These are phyloP conservation scores for Calameuta idolon DNA, from an alignment of 2,888 invertebrate genomes.

Conservation along the genomic window DNA sequence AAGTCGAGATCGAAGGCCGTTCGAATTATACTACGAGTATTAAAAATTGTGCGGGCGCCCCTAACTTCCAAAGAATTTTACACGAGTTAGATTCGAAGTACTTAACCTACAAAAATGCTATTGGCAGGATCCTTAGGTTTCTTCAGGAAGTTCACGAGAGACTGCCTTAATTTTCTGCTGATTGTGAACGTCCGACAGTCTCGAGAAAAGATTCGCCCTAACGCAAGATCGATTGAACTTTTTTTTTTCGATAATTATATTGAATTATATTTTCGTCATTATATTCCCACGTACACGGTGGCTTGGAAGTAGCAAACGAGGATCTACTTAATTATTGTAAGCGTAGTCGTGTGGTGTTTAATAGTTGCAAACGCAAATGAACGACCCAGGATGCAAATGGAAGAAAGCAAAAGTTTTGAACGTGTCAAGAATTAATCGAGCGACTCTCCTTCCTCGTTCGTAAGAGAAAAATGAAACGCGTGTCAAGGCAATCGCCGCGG, in stretches of 20 bases:
- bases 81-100: neutral
- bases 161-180: too few species aligned
- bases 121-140: neutral
- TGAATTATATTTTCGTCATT: neutral
- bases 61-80: neutral
- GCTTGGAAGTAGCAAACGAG: neutral
- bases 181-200: too few species aligned
- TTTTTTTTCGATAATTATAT: neutral
- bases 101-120: neutral
- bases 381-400: constrained; percentile 44
- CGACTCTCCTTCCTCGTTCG: neutral
- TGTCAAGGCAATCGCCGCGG: neutral
- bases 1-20: constrained; percentile 13
- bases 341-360: neutral
- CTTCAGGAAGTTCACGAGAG: too few species aligned
- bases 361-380: constrained; percentile 3
- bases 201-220: too few species aligned
- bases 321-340: neutral
- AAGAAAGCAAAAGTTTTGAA: constrained; percentile 47
- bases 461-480: neutral
- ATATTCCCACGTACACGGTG: too few species aligned
- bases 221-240: neutral
- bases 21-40: neutral
- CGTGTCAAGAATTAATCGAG: constrained; percentile 34
- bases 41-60: neutral